Percentiles rank a stretch among this genome's conserved stretches.
Evolutionary conservation across 2,113 vertebrate species (phyloP).

Genomic region (Zosterops hypoxanthus): DNA sequence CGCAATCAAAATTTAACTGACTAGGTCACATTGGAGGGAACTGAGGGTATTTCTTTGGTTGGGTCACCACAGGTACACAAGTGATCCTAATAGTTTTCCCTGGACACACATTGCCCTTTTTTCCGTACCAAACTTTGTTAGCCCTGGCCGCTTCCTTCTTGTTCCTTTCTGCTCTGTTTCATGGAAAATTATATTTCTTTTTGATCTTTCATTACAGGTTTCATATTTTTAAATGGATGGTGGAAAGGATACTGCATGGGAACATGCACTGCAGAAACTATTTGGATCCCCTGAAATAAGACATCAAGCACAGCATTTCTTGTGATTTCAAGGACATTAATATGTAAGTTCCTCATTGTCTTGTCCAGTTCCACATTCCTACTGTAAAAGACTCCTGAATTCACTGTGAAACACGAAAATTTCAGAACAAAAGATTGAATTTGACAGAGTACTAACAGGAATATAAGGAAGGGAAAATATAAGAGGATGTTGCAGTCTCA

Average conservation of each 20-base stretch:
- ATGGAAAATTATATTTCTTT: background rate
- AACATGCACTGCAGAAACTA: background rate
- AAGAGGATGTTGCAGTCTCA: background rate
- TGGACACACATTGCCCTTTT: rapidly evolving
- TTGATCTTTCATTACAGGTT: background rate
- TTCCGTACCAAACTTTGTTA: background rate
- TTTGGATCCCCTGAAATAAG: background rate
- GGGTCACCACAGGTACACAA: background rate
- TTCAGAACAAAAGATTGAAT: background rate
- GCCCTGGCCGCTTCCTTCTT: rapidly evolving
- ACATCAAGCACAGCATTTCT: background rate
- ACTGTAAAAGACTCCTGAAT: background rate
- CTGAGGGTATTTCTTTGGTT: background rate
- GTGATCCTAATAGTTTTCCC: background rate
- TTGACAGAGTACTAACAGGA: background rate
- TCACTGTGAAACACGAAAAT: background rate
- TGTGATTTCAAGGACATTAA: background rate
- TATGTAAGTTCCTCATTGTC: background rate
- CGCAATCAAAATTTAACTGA: background rate
- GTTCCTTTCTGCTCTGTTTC: background rate
- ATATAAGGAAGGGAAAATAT: background rate
- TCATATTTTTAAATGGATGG: background rate
- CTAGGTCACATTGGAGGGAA: background rate
- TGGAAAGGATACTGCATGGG: background rate
- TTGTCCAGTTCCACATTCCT: background rate